Conservation (phyloP, 2,888 invertebrate species). For the Monopis laevigella region DNA sequence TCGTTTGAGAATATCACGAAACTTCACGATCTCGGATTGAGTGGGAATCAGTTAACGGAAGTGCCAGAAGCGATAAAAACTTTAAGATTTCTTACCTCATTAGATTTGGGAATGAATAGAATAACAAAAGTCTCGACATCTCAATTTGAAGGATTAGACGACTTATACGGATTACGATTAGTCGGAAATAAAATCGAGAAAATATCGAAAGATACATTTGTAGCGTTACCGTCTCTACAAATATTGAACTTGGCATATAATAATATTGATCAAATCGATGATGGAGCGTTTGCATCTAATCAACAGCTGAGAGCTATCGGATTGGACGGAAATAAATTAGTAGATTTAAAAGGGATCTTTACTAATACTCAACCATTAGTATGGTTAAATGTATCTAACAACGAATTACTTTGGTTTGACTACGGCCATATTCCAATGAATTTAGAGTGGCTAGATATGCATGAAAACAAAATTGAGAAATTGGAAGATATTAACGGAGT, state of each 20-base stretch:
- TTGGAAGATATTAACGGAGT: slow-evolving; percentile 78
- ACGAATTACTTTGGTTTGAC: slow-evolving; percentile 82
- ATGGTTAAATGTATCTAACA: slow-evolving; percentile 84
- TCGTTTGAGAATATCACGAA: slow-evolving; percentile 82
- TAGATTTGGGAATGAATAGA: slow-evolving; percentile 85
- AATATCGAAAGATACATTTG: slow-evolving; percentile 78
- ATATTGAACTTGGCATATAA: slow-evolving; percentile 85
- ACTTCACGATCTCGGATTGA: slow-evolving; percentile 79
- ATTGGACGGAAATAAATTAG: slow-evolving; percentile 80
- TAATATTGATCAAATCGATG: slow-evolving; percentile 79
- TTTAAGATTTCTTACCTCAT: slow-evolving; percentile 74
- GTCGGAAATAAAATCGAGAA: slow-evolving; percentile 83
- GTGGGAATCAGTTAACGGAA: slow-evolving; percentile 75
- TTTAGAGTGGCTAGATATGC: slow-evolving; percentile 84
- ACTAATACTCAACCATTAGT: slow-evolving; percentile 76
- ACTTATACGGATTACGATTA: slow-evolving; percentile 78
- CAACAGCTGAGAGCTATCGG: slow-evolving; percentile 78
- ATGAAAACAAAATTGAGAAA: slow-evolving; percentile 79
- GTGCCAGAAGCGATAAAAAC: slow-evolving; percentile 77
- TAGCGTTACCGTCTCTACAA: slow-evolving; percentile 75
- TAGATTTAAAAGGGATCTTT: slow-evolving; percentile 81
- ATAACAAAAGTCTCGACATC: slow-evolving; percentile 76
- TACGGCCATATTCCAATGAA: slow-evolving; percentile 80
- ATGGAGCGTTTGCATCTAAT: slow-evolving; percentile 79
- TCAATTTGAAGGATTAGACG: slow-evolving; percentile 77